Percentiles rank a stretch among this genome's conserved stretches.
These are phyloP conservation scores for Leiothrix lutea DNA, from an alignment of 2,113 vertebrate species.

Conservation along the genomic window DNA sequence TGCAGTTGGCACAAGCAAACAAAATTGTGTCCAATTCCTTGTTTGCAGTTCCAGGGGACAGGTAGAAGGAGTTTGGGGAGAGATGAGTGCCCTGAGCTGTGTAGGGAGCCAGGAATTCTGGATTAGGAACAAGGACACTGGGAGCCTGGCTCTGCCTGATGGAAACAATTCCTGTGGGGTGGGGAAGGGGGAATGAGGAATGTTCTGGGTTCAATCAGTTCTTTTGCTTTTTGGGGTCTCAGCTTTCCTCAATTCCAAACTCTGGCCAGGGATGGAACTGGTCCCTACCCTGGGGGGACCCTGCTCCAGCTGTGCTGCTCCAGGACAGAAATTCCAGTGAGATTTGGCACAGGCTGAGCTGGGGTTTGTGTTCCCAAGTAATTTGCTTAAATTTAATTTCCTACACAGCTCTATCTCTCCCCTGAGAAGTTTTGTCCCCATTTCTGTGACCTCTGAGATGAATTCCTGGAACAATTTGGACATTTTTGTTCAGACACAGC, in stretches of 20 bases:
- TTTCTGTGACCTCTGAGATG: background rate
- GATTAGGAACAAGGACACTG: background rate
- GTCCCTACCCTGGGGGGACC: background rate
- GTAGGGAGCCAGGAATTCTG: background rate
- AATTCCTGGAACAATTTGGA: slow-evolving; percentile 14
- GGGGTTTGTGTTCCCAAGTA: background rate
- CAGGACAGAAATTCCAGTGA: background rate
- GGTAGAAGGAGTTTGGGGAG: background rate
- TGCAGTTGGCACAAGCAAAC: background rate
- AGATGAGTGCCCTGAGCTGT: background rate
- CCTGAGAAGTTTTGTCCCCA: slow-evolving; percentile 4
- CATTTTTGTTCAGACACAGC: background rate
- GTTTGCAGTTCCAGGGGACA: background rate
- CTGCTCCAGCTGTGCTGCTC: background rate
- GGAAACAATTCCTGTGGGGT: background rate
- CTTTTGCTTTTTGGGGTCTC: background rate
- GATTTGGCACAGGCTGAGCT: background rate
- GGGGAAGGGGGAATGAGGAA: background rate
- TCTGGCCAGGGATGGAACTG: background rate
- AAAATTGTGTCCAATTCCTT: background rate
- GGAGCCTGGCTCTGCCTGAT: background rate
- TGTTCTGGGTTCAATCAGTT: background rate
- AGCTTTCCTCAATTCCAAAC: rapidly evolving
- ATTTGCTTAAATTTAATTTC: background rate
- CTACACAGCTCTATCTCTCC: background rate